Evolutionary conservation across 1,140 invertebrate species (phyloP), one percentile per base, ranked within the genome.

Genomic region (Chionoecetes opilio): DNA sequence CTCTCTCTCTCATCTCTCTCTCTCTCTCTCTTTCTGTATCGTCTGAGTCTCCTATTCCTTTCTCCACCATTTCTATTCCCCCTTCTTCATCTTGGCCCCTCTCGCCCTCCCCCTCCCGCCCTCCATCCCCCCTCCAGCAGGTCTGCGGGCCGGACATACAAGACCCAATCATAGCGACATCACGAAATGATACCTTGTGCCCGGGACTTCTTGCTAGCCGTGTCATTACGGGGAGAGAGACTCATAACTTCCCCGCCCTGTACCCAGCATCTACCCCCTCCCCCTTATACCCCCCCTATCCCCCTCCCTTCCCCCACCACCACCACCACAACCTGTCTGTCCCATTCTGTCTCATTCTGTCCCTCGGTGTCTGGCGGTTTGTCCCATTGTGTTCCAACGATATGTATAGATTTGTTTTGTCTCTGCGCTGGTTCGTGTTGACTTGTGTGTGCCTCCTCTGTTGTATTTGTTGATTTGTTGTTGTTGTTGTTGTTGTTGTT

Each of bases 81-180:
- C 46, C 88, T 90, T 34, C 63, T 75, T n/a, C 37, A n/a, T 32
- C 26, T 34, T 37, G 32, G 63, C 26, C 31, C 34, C 37, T 82
- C 75, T 32, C 35, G 35, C 63, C 31, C 31, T 53, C n/a, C 92
- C 82, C 92, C 34, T 11, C 92, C 31, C 17, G 9, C 92, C 0
- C 37, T 41, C 37, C 37, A 17, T 14, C 84, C 82, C 32, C 82
- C 34, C 8, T 35, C 26, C 82, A 29, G 37, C 89, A 75, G 41
- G 89, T 84, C 17, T 41, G 41, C 29, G 29, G 84, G 92, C 82
- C 75, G 91, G 82, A 93, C 92, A 85, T 21, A 93, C 92, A 46
- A 37, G 21, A 93, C 38, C 17, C 92, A 93, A 93, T 93, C 92
- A 93, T 85, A 93, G 92, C 84, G 92, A 93, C 92, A 93, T 93